Evolutionary conservation across 2,888 invertebrate genomes (phyloP).

Genomic region (Aproaerema taeniolella): DNA sequence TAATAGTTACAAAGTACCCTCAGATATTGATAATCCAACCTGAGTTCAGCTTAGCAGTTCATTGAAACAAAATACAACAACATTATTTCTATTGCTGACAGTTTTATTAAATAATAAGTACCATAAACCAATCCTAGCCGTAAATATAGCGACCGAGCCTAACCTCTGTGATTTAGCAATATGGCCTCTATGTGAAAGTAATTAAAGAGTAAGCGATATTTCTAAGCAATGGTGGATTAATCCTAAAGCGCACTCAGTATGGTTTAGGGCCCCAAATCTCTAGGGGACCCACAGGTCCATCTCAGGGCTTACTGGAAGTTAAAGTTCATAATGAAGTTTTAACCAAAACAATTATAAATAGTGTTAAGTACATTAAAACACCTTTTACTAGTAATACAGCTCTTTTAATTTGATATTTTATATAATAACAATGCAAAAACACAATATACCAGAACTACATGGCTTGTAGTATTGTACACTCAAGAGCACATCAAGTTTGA

Average conservation of each 20-base stretch:
- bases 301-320: too few relatives aligned
- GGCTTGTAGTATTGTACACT: too few relatives aligned
- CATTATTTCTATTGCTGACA: conserved; percentile 39
- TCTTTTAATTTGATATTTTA: too few relatives aligned
- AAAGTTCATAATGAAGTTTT: too few relatives aligned
- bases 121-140: conserved; percentile 46
- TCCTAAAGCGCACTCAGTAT: not conserved
- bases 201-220: conserved; percentile 41
- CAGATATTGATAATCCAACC: too few relatives aligned
- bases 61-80: too few relatives aligned
- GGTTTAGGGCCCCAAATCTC: too few relatives aligned
- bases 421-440: too few relatives aligned
- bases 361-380: not conserved
- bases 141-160: conserved; percentile 39
- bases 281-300: conserved; percentile 15
- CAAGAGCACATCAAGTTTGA: too few relatives aligned
- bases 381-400: too few relatives aligned
- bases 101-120: conserved; percentile 58
- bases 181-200: conserved; percentile 52
- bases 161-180: conserved; percentile 52
- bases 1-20: too few relatives aligned
- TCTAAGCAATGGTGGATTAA: conserved; percentile 10
- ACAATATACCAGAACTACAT: too few relatives aligned
- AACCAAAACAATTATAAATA: conserved; percentile 25
- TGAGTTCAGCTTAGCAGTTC: conserved; percentile 20